These are phyloP conservation scores for Stenotaenia linearis DNA, from an alignment of 2,888 invertebrate genomes.

Conservation along the genomic window DNA sequence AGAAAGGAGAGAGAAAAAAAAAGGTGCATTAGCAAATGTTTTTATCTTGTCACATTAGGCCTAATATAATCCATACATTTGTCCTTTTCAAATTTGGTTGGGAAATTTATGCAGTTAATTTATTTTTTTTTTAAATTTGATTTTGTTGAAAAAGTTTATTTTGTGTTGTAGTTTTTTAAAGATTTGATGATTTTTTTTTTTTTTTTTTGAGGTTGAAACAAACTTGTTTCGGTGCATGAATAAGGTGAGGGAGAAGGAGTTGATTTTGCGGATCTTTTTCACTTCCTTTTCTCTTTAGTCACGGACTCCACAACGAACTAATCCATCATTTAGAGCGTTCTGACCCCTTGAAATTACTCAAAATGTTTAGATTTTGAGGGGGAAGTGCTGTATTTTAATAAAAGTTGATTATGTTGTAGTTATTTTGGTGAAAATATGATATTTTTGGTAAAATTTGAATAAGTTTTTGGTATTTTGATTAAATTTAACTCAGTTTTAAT, in stretches of 20 bases:
- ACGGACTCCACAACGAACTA: slow-evolving; percentile 17
- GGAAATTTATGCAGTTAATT: too few species aligned
- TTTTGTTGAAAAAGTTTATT: not conserved
- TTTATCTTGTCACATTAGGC: slow-evolving; percentile 12
- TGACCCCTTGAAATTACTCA: not conserved
- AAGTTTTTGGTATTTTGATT: too few species aligned
- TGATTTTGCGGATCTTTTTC: not conserved
- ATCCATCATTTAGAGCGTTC: not conserved
- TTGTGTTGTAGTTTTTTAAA: not conserved
- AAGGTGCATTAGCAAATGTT: not conserved
- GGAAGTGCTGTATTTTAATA: too few species aligned
- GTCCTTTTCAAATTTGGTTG: not conserved
- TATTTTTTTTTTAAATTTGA: not conserved
- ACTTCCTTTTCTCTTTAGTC: slow-evolving; percentile 26
- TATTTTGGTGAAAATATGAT: too few species aligned
- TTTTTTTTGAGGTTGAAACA: not conserved
- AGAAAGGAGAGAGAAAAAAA: not conserved
- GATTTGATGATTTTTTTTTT: not conserved
- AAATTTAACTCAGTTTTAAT: too few species aligned
- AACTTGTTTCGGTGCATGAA: slow-evolving; percentile 6
- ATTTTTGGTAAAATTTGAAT: too few species aligned
- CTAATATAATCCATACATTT: not conserved
- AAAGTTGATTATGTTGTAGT: too few species aligned
- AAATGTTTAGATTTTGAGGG: too few species aligned
- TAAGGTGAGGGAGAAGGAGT: not conserved